Base-by-base conservation (phyloP, 2,113 vertebrate species). In the Peromyscus polionotus region DNA sequence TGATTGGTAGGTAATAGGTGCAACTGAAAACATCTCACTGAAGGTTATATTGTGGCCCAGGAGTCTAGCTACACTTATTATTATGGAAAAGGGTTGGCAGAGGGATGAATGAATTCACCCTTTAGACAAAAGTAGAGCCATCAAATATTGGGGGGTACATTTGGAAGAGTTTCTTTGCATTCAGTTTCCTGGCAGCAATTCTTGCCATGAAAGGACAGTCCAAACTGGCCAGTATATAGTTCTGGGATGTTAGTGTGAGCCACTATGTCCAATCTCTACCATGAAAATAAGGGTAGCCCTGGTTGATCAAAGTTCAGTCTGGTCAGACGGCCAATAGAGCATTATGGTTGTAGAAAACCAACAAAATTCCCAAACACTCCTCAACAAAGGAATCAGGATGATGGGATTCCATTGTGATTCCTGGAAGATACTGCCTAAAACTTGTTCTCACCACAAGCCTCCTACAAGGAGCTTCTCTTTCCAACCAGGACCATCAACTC, bases 321-420 rank as follows among this genome's bases (percentile, higher is more conserved):
- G 28, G 16, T 31, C 19, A 22, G 19, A 20, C 9, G 9, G 16
- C 10, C 19, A 48, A 28, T 48, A 63, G 42, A 86, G 45, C 39
- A 48, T 33, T 33, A 20, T 48, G 28, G 42, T 33, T 11, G 10
- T 67, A 45, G 61, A 48, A 88, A 88, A n/a, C 45, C 70, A 88
- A 19, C 24, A 75, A 51, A 54, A 45, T 24, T 16, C 31, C 31
- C 24, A 83, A 93, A 93, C 4, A 91, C 11, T 7, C 39, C 36
- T 80, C 59, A 77, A 88, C 33, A 88, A 65, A 95, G 28, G 16
- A 92, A 95, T 95, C 36, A 19, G 59, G 39, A 96, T 77, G 31
- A 20, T 59, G 39, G 36, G 65, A 70, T 67, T 90, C 17, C 68
- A 88, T 77, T 19, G 48, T 20, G 26, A 79, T 48, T 75, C 17